Conservation (phyloP, 1,140 invertebrate species). For the Solenopsis fugax region DNA sequence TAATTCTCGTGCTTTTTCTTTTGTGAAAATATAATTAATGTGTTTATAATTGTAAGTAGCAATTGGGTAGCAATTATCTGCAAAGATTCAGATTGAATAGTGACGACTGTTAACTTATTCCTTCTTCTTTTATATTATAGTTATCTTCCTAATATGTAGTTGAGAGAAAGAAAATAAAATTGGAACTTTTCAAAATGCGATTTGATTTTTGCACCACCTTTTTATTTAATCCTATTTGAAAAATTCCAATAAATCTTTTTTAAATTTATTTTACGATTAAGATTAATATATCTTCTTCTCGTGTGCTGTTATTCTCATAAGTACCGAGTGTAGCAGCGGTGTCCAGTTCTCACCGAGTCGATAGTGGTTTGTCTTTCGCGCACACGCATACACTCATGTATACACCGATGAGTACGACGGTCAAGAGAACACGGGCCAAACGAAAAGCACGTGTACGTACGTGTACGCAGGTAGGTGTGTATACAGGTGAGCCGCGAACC, state of each 20-base stretch:
- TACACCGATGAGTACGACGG: background rate
- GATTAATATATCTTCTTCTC: background rate
- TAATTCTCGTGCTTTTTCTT: background rate
- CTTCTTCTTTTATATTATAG: background rate
- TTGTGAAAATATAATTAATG: background rate
- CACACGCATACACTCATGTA: conserved; percentile 47
- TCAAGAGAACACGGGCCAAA: conserved; percentile 18
- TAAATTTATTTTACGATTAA: background rate
- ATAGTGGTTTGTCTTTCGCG: conserved; percentile 63
- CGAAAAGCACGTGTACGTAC: conserved; percentile 23
- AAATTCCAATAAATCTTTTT: background rate
- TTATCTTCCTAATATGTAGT: background rate
- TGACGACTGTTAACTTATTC: background rate
- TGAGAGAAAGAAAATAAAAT: background rate
- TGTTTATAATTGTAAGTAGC: background rate
- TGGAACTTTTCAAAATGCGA: background rate
- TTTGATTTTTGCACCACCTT: background rate
- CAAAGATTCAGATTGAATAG: background rate
- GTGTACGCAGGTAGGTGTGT: conserved; percentile 63
- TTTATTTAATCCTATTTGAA: background rate
- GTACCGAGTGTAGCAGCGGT: conserved; percentile 65
- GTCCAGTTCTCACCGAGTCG: conserved; percentile 85
- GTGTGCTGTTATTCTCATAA: background rate
- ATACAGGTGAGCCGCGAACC: conserved; percentile 68
- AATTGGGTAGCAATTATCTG: background rate